Evolutionary conservation across 2,113 vertebrate species (phyloP), one percentile per base, ranked within the genome.

Genomic region (Cyphomyrus discorhynchus): DNA sequence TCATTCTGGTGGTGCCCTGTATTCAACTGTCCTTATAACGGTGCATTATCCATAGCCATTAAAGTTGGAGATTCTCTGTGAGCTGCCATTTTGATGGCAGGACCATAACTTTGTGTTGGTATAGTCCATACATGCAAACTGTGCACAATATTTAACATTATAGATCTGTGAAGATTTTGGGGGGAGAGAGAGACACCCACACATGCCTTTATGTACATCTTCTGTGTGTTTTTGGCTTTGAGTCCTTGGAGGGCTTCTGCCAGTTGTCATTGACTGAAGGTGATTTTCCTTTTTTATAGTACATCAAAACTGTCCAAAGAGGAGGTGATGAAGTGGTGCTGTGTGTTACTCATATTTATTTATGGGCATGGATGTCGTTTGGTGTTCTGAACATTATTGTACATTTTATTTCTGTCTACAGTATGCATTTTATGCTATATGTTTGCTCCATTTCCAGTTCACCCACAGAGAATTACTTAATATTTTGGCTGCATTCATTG

Each of bases 11-110:
- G 93, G 92, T 92, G 93, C 92, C 93, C 89, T 84, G 89, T 92
- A 93, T 93, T 95, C 93, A 92, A 92, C 93, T 94, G 93, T 93
- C 90, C 91, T 95, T 93, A 93, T 91, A 91, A 90, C 90, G 86
- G 92, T 92, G 93, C 93, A 89, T 94, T 94, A 96, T 96, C 95
- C 96, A 95, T 96, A 95, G 95, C 96, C 93, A 96, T 96, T 96
- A 95, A 49, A 49, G 24, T 10, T 7, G 9, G 42, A 46, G 42
- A 83, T 45, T 4, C 42, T 93, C 92, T 89, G 91, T 90, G 92
- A 91, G 56, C 21, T 62, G 95, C 94, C 66, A 35, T 31, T 11
- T 15, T 74, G 66, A 74, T 35, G 31, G 66, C n/a, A 35, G 66
- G 13, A 74, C n/a, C 24, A 27, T 70, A 70, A 4, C 27, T 31